Percentiles rank a stretch among this genome's conserved stretches.
These are phyloP conservation scores for Azorinus chamasolen DNA, from an alignment of 2,888 invertebrate genomes.

Conservation along the genomic window DNA sequence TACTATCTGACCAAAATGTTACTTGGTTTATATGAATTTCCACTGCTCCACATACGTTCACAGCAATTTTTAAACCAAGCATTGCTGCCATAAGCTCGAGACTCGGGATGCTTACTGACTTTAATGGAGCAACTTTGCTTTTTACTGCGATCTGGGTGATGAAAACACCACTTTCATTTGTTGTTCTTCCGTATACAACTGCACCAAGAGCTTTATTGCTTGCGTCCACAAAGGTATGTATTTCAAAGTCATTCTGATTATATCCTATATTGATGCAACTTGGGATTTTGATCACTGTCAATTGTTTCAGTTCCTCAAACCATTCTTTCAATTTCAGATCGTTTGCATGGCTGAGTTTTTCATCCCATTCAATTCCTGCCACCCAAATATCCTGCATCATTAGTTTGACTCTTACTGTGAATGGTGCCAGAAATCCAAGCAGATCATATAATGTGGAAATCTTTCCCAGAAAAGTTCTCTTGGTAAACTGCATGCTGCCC, in stretches of 20 bases:
- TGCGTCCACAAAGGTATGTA: constrained; percentile 59
- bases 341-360: background rate
- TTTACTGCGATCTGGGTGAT: constrained; percentile 36
- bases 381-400: constrained; percentile 40
- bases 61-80: constrained; percentile 11
- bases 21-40: constrained; percentile 3
- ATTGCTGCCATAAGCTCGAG: constrained; percentile 51
- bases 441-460: constrained; percentile 45
- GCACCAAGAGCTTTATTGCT: constrained; percentile 38
- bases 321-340: background rate
- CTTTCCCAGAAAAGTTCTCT: constrained; percentile 41
- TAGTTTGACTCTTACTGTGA: constrained; percentile 31
- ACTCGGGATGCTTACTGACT: constrained; percentile 36
- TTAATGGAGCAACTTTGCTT: constrained; percentile 48
- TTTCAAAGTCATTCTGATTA: background rate
- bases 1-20: constrained; percentile 44
- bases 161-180: background rate
- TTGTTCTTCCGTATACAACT: constrained; percentile 35
- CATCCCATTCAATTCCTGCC: constrained; percentile 35
- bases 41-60: constrained; percentile 5
- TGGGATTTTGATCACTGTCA: constrained; percentile 22
- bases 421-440: constrained; percentile 32
- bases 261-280: constrained; percentile 46
- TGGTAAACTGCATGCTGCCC: background rate
- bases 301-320: constrained; percentile 16